Percentiles rank a stretch among this genome's conserved stretches.
Evolutionary conservation across 2,888 invertebrate genomes (phyloP).

Genomic region (Dicyrtomina minuta): DNA sequence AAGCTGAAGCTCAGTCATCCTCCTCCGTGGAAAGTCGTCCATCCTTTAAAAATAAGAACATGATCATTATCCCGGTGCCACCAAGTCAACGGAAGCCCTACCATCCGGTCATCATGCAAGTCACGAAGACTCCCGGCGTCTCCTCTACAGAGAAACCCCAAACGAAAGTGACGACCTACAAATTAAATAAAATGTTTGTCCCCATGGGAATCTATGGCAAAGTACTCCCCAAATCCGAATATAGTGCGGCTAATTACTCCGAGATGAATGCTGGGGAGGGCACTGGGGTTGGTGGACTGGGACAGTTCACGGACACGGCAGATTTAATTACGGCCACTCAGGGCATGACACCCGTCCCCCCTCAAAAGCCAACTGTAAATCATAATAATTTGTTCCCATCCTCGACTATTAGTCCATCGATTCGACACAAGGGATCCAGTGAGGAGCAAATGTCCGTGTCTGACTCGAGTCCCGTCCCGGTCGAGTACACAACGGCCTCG

Average conservation of each 20-base stretch:
- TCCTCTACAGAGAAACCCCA: constrained; percentile 33
- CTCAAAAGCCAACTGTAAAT: no score
- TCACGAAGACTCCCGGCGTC: constrained; percentile 38
- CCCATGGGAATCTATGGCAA: constrained; percentile 51
- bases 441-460: constrained; percentile 19
- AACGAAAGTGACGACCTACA: constrained; percentile 42
- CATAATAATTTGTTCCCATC: not conserved
- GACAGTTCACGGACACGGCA: no score
- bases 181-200: constrained; percentile 50
- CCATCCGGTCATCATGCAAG: constrained; percentile 50
- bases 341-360: no score
- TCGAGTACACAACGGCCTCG: no score
- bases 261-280: no score
- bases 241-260: constrained; percentile 2
- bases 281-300: not conserved
- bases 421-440: constrained; percentile 27
- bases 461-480: constrained; percentile 19
- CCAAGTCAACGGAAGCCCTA: constrained; percentile 45
- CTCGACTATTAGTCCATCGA: constrained; percentile 11
- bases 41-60: no score
- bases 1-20: no score
- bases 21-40: not conserved
- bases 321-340: not conserved
- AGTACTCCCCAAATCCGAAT: constrained; percentile 39
- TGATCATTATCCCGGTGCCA: constrained; percentile 50